These are phyloP conservation scores for Coracopsis vasa DNA, from an alignment of 2,113 vertebrate genomes.

Conservation along the genomic window DNA sequence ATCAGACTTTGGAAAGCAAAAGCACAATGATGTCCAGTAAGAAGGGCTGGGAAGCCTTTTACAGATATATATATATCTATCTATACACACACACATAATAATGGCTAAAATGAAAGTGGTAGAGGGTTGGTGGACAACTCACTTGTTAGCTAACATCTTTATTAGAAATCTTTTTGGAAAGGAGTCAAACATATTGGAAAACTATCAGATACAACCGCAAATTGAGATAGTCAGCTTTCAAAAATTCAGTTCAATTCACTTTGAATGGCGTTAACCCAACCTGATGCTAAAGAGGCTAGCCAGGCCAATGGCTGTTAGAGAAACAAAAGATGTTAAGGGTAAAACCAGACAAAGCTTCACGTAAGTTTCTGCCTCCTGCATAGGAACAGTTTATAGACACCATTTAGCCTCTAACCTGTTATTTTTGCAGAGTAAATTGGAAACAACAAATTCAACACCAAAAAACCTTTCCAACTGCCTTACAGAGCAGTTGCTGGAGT, in stretches of 20 bases:
- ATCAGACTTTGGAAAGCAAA: background rate
- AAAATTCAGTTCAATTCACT: background rate
- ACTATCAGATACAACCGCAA: background rate
- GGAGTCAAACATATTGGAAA: background rate
- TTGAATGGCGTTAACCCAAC: background rate
- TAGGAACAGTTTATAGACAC: background rate
- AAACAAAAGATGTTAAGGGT: background rate
- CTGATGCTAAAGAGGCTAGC: background rate
- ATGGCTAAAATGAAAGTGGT: background rate
- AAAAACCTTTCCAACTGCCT: background rate
- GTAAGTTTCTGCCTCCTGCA: background rate
- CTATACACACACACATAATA: background rate
- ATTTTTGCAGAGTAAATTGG: background rate
- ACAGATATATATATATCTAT: rapidly evolving
- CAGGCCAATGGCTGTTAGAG: background rate
- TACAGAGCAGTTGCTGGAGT: background rate
- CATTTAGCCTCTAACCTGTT: background rate
- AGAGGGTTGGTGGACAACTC: background rate
- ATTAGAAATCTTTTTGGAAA: background rate
- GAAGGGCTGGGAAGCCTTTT: background rate
- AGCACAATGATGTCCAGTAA: background rate
- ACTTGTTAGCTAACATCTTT: background rate
- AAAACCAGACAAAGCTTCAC: background rate
- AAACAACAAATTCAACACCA: background rate
- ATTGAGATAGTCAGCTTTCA: background rate